These are phyloP conservation scores for Eciton burchellii DNA, from an alignment of 1,140 invertebrate species.

Conservation along the genomic window DNA sequence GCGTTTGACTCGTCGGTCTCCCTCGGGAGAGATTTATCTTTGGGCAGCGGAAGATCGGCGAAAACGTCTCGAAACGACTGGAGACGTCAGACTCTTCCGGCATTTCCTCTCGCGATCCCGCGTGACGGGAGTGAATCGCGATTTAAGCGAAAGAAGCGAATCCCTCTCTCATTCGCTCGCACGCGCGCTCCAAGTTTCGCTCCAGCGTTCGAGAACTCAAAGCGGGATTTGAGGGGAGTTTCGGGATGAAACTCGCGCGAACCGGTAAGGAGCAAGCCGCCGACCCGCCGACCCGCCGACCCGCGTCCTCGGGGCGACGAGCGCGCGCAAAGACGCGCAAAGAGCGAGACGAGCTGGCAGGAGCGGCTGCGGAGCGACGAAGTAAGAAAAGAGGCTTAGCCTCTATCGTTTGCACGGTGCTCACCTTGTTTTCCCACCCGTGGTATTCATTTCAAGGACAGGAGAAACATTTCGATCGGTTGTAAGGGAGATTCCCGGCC, in stretches of 20 bases:
- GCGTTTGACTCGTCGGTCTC: conserved; percentile 22
- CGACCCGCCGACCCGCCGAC: neutral
- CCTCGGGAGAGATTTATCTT: conserved; percentile 15
- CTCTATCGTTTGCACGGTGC: conserved; percentile 57
- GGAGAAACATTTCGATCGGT: conserved; percentile 80
- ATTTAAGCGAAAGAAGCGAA: neutral
- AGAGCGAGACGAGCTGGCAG: conserved; percentile 29
- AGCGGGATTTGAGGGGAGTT: neutral
- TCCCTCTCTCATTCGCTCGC: neutral
- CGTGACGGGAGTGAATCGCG: neutral
- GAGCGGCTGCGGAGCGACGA: neutral
- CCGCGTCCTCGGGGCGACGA: neutral
- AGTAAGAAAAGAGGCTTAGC: conserved; percentile 32
- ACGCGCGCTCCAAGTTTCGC: neutral
- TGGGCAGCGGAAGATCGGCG: neutral
- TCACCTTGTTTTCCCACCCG: conserved; percentile 72
- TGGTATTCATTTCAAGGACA: conserved; percentile 80
- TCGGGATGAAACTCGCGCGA: neutral
- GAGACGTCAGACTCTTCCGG: neutral
- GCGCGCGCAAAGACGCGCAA: neutral
- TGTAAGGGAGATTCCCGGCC: conserved; percentile 78
- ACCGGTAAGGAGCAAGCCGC: conserved; percentile 28
- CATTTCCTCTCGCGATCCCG: neutral
- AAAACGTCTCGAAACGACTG: neutral
- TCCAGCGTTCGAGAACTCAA: neutral